Evolutionary conservation across 2,113 vertebrate species (phyloP), one percentile per base, ranked within the genome.

Genomic region (Mesitornis unicolor): DNA sequence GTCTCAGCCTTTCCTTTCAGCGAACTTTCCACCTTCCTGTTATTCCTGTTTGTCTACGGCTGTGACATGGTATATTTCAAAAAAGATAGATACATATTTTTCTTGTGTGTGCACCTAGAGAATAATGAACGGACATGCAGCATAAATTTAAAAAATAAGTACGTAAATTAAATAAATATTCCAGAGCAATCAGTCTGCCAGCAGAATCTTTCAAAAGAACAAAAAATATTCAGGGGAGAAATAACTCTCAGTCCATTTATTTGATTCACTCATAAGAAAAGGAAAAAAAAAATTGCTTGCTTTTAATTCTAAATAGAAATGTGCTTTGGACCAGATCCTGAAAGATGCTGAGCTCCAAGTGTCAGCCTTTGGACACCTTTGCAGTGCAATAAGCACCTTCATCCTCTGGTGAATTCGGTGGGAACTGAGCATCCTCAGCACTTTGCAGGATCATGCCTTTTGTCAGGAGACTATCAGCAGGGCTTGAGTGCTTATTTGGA

Each of bases 81-180:
- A 63, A 47, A 67, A 40, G 21, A 36, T 20, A 11, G 6, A 13
- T 40, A 6, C 36, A 3, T 60, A 5, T 90, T 93, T 74, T 92
- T 38, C 35, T 50, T 15, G 0, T 59, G 31, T 75, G 35, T 25
- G 29, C 68, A 71, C 84, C 60, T 75, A 48, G 76, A 87, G 76
- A 90, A 78, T 5, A 71, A 48, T 6, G 25, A 94, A 86, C 33
- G 73, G 90, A 81, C 17, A 25, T 1, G 11, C 43, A 61, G 80
- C 40, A 86, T 92, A 93, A 96, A 91, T 95, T 89, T 65, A 9
- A 85, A 84, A 87, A 87, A 59, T 63, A 89, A 96, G 35, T 74
- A 70, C 79, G 65, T 70, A 90, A 96, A 94, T 95, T 81, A 94
- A 95, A 76, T 87, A 84, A 84, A 89, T 94, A 95, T 96, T 92